phyloP scores from a whole-genome alignment of 2,797 vertebrate species.

The Pristis pectinata region DNA sequence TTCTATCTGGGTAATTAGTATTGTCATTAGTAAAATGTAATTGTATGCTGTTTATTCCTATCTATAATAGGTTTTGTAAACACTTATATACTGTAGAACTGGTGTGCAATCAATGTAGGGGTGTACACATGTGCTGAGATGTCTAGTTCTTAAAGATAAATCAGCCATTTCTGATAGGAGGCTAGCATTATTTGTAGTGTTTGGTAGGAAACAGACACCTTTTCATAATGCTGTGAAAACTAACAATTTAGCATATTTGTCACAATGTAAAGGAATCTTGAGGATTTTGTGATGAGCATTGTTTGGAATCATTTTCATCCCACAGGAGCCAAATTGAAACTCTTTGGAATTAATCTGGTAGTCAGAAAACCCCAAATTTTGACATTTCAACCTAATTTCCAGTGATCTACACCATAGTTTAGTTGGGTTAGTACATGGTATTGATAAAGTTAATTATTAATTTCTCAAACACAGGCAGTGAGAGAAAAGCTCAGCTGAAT shows the following conservation, averaged over 20 bases:
- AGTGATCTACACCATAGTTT: neutral
- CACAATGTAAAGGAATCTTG: conserved; percentile 7
- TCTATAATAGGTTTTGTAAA: conserved; percentile 38
- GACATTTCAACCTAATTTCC: neutral
- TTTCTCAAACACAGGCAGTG: neutral
- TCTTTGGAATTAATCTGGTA: neutral
- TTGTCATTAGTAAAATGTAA: conserved; percentile 38
- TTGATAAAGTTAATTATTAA: neutral
- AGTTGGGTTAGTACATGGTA: neutral
- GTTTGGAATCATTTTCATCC: neutral
- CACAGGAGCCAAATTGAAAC: neutral
- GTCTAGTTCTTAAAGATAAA: conserved; percentile 12
- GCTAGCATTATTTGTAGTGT: conserved; percentile 11
- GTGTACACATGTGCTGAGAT: neutral
- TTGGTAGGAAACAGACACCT: conserved; percentile 22
- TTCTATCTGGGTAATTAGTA: conserved; percentile 36
- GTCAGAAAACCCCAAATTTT: neutral
- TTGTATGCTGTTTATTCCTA: conserved; percentile 37
- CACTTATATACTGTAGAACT: conserved; percentile 32
- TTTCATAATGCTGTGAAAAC: conserved; percentile 33
- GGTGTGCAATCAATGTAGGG: conserved; percentile 26
- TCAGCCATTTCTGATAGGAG: neutral
- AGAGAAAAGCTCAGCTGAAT: neutral
- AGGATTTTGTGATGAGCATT: neutral
- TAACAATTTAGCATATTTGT: conserved; percentile 10